phyloP scores from a whole-genome alignment of 2,797 vertebrate genomes.

The Diplodus puntazzo region DNA sequence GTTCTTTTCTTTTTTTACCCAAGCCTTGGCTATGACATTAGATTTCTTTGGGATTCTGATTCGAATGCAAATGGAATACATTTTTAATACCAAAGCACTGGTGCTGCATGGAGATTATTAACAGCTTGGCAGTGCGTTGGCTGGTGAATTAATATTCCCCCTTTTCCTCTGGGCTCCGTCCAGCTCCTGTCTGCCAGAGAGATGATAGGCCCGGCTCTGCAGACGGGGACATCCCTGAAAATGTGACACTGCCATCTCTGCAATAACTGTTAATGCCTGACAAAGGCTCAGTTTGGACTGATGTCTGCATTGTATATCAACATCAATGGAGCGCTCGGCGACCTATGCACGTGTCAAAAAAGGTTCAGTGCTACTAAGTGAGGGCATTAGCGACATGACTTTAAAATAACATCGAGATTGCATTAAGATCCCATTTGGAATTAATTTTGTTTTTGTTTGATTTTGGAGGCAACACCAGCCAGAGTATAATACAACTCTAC shows the following conservation, averaged over 20 bases:
- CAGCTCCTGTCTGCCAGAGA: conserved; percentile 62
- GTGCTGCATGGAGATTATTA: conserved; percentile 73
- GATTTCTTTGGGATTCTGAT: conserved; percentile 66
- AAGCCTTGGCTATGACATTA: conserved; percentile 55
- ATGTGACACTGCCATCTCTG: conserved; percentile 50
- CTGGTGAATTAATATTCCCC: conserved; percentile 67
- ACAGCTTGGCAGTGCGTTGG: conserved; percentile 64
- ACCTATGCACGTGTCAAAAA: conserved; percentile 29
- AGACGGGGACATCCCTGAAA: conserved; percentile 57
- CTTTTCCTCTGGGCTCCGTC: conserved; percentile 56
- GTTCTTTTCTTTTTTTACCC: conserved; percentile 3
- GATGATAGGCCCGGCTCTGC: conserved; percentile 63
- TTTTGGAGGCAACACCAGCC: conserved; percentile 6
- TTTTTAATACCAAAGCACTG: conserved; percentile 71
- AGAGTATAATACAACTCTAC: not conserved
- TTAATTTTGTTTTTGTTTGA: not conserved
- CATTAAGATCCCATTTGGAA: conserved; percentile 19
- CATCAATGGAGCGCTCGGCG: conserved; percentile 25
- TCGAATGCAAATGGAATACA: conserved; percentile 78
- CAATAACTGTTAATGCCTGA: conserved; percentile 50
- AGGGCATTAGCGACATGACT: conserved; percentile 23
- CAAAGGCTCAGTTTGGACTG: conserved; percentile 39
- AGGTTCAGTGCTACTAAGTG: not conserved
- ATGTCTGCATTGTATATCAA: conserved; percentile 39
- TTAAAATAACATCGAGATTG: conserved; percentile 35